phyloP scores from a whole-genome alignment of 2,888 invertebrate genomes.

The Drosophila peninsularis region DNA sequence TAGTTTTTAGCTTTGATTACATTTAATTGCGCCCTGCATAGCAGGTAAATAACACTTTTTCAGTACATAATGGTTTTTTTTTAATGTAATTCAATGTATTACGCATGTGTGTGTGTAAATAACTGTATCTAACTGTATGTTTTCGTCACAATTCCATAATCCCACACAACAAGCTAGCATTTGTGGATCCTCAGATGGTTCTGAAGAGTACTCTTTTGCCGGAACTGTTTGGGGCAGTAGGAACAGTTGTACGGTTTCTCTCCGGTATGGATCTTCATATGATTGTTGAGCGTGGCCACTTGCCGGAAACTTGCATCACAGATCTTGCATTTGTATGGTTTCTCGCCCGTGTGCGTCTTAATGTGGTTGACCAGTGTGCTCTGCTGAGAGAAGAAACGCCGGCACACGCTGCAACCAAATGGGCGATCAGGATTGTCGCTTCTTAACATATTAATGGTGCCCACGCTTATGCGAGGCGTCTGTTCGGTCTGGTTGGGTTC shows the following conservation, averaged over 20 bases:
- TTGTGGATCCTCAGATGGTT: constrained; percentile 31
- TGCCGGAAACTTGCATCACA: constrained; percentile 37
- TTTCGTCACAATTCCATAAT: neutral
- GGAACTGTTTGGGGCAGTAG: constrained; percentile 33
- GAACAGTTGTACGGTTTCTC: constrained; percentile 37
- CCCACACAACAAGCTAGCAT: constrained; percentile 9
- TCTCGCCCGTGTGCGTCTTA: constrained; percentile 34
- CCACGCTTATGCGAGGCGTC: constrained; percentile 21
- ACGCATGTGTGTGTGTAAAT: constrained; percentile 10
- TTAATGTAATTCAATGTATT: constrained; percentile 9
- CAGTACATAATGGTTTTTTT: constrained; percentile 9
- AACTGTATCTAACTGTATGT: constrained; percentile 8
- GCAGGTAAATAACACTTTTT: constrained; percentile 24
- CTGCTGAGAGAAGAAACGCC: constrained; percentile 33
- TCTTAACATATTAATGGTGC: constrained; percentile 33
- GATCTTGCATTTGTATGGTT: constrained; percentile 37
- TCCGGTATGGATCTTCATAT: constrained; percentile 32
- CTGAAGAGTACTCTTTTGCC: constrained; percentile 32
- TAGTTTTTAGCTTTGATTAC: neutral
- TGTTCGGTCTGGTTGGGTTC: constrained; percentile 28
- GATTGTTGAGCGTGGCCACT: constrained; percentile 36
- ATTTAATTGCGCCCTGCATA: constrained; percentile 22
- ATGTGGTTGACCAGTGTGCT: constrained; percentile 34
- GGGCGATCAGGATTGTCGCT: constrained; percentile 35
- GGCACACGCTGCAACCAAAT: constrained; percentile 31